Base-by-base conservation (phyloP, 2,113 vertebrate genomes). In the Rhipidura dahli region DNA sequence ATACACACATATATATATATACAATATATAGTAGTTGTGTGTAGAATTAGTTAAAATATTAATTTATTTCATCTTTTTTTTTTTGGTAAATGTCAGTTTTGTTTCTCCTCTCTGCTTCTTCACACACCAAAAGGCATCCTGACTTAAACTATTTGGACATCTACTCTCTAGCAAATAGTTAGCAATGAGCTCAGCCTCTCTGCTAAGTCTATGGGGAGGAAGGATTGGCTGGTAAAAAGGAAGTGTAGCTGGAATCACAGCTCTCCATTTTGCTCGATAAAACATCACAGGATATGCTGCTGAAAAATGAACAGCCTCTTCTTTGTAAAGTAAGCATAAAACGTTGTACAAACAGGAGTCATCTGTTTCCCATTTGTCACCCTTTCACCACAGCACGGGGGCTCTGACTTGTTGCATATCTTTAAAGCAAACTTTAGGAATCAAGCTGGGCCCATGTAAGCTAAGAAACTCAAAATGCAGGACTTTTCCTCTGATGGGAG, bases 1-100 rank as follows among this genome's bases (percentile, higher is more conserved):
- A 22, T 50, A 7, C 2, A 5, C 1, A 13, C 15, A 13, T 3
- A 21, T 17, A 15, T 35, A 35, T n/a, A 26, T 31, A 19, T 13
- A 30, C 39, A 24, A 49, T 19, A 11, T 22, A 16, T 27, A 60
- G 11, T 33, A 39, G 9, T 5, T 71, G 26, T 30, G 6, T 31
- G 9, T 28, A 5, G 23, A 77, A 45, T 50, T 61, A 63, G 11
- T 47, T 54, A 68, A 78, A 88, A 53, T 88, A 39, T 56, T 44
- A 0, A 2, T 37, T 61, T 84, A 22, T 89, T 92, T 72, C 2
- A 54, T 57, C 9, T 39, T 65, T 75, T 14, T 65, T 75, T 14
- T 31, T 68, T 64, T 35, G 6, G 5, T 35, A 64, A 75, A 70
- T 15, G n/a, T 11, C 13, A 13, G 22, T 30, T 78, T 83, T 64